These are phyloP conservation scores for Tachyglossus aculeatus DNA, from an alignment of 2,797 vertebrate genomes.

Conservation along the genomic window DNA sequence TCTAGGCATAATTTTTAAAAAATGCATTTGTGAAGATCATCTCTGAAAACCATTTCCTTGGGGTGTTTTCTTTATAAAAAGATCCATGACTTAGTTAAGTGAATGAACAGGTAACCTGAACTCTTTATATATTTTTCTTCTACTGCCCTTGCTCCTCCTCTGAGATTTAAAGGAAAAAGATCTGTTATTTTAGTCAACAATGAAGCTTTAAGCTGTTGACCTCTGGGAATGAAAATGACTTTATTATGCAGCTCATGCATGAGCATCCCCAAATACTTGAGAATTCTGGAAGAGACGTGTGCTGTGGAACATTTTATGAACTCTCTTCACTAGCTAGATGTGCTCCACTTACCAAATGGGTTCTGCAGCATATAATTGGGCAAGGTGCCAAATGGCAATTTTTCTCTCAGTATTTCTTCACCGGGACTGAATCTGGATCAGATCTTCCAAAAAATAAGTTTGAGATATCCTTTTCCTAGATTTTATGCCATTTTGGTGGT, in stretches of 20 bases:
- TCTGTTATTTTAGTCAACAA: not conserved
- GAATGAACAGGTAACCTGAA: not conserved
- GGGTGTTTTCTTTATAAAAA: not conserved
- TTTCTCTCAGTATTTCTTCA: not conserved
- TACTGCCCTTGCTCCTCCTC: not conserved
- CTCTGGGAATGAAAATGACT: not conserved
- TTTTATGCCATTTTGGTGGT: not conserved
- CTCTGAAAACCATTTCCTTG: not conserved
- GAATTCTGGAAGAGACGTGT: not conserved
- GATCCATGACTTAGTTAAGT: not conserved
- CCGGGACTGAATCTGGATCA: not conserved
- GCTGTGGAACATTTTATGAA: not conserved
- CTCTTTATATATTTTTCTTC: not conserved
- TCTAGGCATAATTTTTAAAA: not conserved
- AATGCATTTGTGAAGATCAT: not conserved
- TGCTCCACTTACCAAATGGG: not conserved
- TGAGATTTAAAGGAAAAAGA: not conserved
- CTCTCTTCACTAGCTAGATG: not conserved
- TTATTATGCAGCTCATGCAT: not conserved
- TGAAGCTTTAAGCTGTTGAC: not conserved
- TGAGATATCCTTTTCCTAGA: not conserved
- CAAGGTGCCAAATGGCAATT: too few relatives aligned
- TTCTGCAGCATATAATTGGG: not conserved
- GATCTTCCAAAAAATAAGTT: not conserved
- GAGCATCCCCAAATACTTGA: not conserved